Evolutionary conservation across 2,113 vertebrate species (phyloP).

Genomic region (Cisticola juncidis): DNA sequence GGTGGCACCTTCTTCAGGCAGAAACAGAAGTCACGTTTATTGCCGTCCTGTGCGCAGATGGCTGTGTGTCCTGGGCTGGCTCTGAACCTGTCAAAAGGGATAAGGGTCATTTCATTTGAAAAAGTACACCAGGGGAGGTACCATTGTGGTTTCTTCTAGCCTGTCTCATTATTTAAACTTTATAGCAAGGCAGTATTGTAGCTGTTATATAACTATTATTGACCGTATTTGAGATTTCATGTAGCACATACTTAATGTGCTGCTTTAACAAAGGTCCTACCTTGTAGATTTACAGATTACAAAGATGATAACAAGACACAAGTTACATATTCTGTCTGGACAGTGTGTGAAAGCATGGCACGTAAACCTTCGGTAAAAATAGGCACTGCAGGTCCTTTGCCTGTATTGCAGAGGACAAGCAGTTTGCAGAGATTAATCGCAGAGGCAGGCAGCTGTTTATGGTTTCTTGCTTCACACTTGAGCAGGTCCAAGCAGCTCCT

Average conservation of each 20-base stretch:
- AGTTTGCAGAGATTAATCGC: not conserved
- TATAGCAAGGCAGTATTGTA: not conserved
- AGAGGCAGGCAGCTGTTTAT: not conserved
- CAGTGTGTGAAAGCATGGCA: not conserved
- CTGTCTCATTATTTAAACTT: not conserved
- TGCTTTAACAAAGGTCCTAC: not conserved
- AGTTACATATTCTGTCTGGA: not conserved
- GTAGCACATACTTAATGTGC: fast-evolving
- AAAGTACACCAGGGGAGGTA: not conserved
- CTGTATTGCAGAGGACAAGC: not conserved
- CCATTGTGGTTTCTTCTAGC: not conserved
- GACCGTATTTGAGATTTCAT: not conserved
- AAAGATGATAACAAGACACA: not conserved
- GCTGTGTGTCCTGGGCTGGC: constrained; percentile 23
- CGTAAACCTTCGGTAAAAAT: not conserved
- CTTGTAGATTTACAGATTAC: not conserved
- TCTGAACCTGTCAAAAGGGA: constrained; percentile 41
- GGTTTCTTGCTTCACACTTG: not conserved
- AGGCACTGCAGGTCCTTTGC: not conserved
- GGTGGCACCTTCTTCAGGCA: constrained; percentile 17
- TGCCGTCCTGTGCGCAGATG: constrained; percentile 45
- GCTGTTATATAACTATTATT: not conserved
- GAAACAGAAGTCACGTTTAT: constrained; percentile 20
- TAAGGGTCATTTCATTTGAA: constrained; percentile 30
- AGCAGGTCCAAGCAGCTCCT: not conserved